Conservation (phyloP, 2,113 vertebrate species). For the Scomber japonicus region DNA sequence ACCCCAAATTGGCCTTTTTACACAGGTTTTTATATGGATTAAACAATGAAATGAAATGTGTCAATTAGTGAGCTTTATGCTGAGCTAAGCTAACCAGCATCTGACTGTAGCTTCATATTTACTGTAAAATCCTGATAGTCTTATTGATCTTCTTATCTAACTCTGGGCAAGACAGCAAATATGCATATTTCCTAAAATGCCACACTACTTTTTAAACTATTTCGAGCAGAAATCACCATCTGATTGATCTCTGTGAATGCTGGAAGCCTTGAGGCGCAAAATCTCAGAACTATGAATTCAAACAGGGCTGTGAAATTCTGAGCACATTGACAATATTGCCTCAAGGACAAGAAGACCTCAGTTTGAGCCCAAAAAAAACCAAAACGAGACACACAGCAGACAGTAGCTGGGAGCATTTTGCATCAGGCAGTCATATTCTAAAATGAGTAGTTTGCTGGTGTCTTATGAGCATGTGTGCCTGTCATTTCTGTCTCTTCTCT, state of each 20-base stretch:
- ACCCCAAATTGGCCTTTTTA: too few species aligned
- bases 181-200: too few species aligned
- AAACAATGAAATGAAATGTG: too few species aligned
- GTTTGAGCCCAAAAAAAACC: not conserved
- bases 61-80: too few species aligned
- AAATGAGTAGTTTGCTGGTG: not conserved
- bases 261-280: not conserved
- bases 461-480: constrained; percentile 32
- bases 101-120: too few species aligned
- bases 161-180: too few species aligned
- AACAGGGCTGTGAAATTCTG: not conserved
- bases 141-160: too few species aligned
- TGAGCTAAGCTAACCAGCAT: too few species aligned
- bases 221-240: not conserved
- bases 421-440: not conserved
- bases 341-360: not conserved
- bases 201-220: too few species aligned
- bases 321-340: not conserved
- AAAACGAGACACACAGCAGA: not conserved
- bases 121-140: too few species aligned
- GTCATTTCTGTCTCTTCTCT: constrained; percentile 44
- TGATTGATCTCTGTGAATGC: not conserved
- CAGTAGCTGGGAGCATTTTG: not conserved
- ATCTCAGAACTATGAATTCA: not conserved
- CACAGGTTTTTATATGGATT: too few species aligned